Base-by-base conservation (phyloP, 2,113 vertebrate genomes). In the Ameiurus melas region DNA sequence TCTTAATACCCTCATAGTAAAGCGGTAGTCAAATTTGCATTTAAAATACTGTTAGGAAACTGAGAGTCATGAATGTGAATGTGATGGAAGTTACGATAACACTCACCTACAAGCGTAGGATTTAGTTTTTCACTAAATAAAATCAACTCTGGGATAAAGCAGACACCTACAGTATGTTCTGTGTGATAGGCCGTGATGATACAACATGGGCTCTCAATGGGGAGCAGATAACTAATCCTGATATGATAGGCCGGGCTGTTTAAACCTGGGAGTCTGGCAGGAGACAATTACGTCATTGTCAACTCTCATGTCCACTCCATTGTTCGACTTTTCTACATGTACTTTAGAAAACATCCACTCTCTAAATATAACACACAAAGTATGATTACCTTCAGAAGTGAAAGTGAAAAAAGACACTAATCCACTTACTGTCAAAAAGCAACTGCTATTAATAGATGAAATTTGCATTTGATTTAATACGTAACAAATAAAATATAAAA, bases 1-100 rank as follows among this genome's bases (percentile, higher is more conserved):
- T 84, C 47, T 84, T 66, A 66, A 84, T 47, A 30, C 36, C 53
- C 53, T 58, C 30, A 82, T 36, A 25, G 53, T 58, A 79, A 79
- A 55, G 27, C 1, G 0, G 79, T 13, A 36, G 36, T 13, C 79
- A 58, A 58, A 64, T 64, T 47, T 83, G 60, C 82, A 83, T 36
- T 47, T 47, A 83, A 13, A 19, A 19, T 47, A 47, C 36, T 7
- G 58, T 83, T 43, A 64, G 27, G 58, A 64, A 83, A 83, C 71
- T 89, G 79, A 66, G 64, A 83, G 85, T 43, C 70, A 39, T 64
- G 79, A 25, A 83, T 22, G 16, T 64, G 79, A 25, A 83, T 22
- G 16, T 33, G 79, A 7, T 20, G 33, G 27, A 62, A 43, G 10
- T 60, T 43, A 27, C 9, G 39, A 43, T 43, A 43, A 43, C 39